Base-by-base conservation (phyloP, 2,888 invertebrate genomes). In the Amorpha juglandis region DNA sequence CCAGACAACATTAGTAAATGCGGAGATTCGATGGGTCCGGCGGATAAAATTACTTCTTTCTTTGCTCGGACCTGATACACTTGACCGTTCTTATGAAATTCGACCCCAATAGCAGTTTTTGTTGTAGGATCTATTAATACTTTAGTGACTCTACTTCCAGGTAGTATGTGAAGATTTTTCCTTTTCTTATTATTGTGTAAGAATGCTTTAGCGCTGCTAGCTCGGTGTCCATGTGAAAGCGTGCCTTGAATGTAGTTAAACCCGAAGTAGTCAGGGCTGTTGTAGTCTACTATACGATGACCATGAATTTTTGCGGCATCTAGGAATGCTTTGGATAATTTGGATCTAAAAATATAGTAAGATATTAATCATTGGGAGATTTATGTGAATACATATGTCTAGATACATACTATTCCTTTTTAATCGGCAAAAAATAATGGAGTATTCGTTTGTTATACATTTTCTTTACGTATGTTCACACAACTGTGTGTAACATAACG, bases 21-120 rank as follows among this genome's bases (percentile, higher is more conserved):
- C 0, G 98, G 96, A 0, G 97, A 95, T 84, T 96, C 97, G 70
- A 98, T 95, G 0, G 97, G 95, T 0, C 98, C 97, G 0, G 96
- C 96, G 9, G 96, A 95, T 8, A 95, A 74, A 53, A 95, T 91
- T 0, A 95, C 94, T 82, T 95, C 95, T 72, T 94, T 95, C 0
- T 81, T 87, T 7, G 92, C 92, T 68, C 74, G 73, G 53, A 92
- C 88, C 71, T 79, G 77, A 70, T 89, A 90, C 3, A 95, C 53
- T 93, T 95, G 73, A 16, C 88, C 87, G 21, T 87, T 87, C 69
- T 81, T 87, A 45, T 82, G 74, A 68, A 90, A 90, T 76, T 89
- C 85, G 1, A 92, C 87, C 2, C 91, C 92, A 6, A 75, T 69
- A 11, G 91, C 91, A 12, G 81, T 86, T 79, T 93, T 95, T 0